Base-by-base conservation (phyloP, 2,888 invertebrate species). In the Phaedon cochleariae region DNA sequence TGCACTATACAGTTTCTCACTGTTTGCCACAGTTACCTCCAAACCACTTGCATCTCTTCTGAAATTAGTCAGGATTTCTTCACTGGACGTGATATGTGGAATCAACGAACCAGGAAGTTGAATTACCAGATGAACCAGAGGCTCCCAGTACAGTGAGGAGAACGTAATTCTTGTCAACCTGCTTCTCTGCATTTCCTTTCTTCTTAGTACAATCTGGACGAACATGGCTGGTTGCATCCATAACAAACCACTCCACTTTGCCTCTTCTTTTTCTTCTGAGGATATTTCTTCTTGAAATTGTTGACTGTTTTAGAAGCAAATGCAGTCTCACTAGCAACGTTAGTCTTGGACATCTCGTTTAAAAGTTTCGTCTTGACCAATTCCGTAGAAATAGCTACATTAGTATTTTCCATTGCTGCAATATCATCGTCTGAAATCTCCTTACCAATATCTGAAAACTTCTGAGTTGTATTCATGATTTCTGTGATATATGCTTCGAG, bases 11-110 rank as follows among this genome's bases (percentile, higher is more conserved):
- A 61, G 37, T 29, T 61, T 54, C 3, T 37, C 61, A 53, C 26
- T 29, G 21, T 61, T 61, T 46, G 61, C 53, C 22, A 49, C 18
- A 18, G 54, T 54, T 1, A 61, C 54, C 54, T 54, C 45, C 15
- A 18, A 31, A 21, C 41, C 54, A 22, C 12, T 22, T n/a, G 9
- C 2, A 4, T 22, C 46, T 21, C 20, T 26, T 45, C 12, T 22
- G 31, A 45, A 61, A 46, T 53, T 61, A 2, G 26, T 12, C 21
- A 61, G 18, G 7, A 31, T 49, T 29, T 54, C 54, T 61, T 51
- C 22, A 12, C 6, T n/a, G 7, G 45, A 54, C 26, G 54, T 61
- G 54, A 54, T 54, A 18, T 61, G 61, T 18, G 45, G 46, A 45
- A 22, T 54, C 49, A n/a, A 59, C 49, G 46, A 17, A 29, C 49